Evolutionary conservation across 2,113 vertebrate genomes (phyloP), one percentile per base, ranked within the genome.

Genomic region (Melanocharis versteri): DNA sequence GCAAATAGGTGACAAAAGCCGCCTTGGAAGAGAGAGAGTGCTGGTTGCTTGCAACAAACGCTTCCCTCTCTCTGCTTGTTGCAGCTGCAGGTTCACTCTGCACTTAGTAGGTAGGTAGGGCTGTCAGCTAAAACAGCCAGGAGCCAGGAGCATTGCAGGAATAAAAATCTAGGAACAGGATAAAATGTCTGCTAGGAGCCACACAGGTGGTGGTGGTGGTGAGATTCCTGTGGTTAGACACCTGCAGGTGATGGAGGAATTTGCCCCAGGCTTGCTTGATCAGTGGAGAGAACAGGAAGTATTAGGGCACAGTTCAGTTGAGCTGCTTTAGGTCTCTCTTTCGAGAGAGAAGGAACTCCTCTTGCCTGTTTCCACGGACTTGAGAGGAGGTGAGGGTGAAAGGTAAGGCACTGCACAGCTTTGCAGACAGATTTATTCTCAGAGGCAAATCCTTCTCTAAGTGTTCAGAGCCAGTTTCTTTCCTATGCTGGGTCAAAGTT

Each of bases 21-120:
- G 30, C 54, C n/a, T n/a, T 44, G 22, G 22, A 76, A 92, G 11
- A 15, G 13, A 19, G 14, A 0, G 0, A 71, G 9, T 1, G 30
- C 33, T 51, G 44, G 7, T 31, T 68, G 17, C 1, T 0, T 5
- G 27, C 33, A 37, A 40, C 33, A 12, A 72, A 42, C 0, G 0
- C 39, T 69, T 83, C 39, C 6, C 27, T 24, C 50, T 35, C 27
- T 23, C 47, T 75, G 47, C 56, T 35, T 7, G 2, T 15, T 35
- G 45, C 2, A 2, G 42, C 44, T 56, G 13, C 1, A 2, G 21
- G 26, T 53, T 91, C 1, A 1, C 30, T 37, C 30, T n/a, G 51
- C 15, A 1, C 18, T 37, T 10, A 3, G 24, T 18, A 4, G 6
- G 30, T 10, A 13, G 4, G 24, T 17, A 24, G 50, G 7, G 6